Conservation (phyloP, 2,888 invertebrate genomes). For the Callyntrura sp. region DNA sequence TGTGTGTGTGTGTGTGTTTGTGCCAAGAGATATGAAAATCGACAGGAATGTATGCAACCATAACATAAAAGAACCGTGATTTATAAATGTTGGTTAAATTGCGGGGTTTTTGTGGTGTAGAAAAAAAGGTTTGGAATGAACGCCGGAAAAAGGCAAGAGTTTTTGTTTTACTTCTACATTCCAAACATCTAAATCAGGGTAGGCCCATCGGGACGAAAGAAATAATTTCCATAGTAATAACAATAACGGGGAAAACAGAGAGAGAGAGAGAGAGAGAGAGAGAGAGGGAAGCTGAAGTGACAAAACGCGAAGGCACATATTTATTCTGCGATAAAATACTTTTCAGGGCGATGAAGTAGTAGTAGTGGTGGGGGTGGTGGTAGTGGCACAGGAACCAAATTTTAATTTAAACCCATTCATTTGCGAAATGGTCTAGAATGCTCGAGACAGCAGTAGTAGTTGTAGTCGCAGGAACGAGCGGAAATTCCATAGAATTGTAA, state of each 20-base stretch:
- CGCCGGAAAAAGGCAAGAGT: not conserved
- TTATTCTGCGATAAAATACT: not conserved
- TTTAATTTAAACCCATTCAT: too few relatives aligned
- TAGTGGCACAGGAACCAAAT: too few relatives aligned
- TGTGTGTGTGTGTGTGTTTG: too few relatives aligned
- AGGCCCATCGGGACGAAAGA: slow-evolving; percentile 1
- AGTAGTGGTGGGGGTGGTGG: too few relatives aligned
- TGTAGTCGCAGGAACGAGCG: too few relatives aligned
- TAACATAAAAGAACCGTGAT: not conserved
- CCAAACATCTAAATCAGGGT: not conserved
- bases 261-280: not conserved
- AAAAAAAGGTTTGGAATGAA: not conserved
- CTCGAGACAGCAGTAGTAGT: too few relatives aligned
- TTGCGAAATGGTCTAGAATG: too few relatives aligned
- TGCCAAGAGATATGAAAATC: too few relatives aligned
- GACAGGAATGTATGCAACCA: not conserved
- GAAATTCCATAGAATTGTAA: too few relatives aligned
- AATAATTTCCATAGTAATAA: slow-evolving; percentile 4
- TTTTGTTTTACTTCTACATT: not conserved
- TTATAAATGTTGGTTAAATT: not conserved
- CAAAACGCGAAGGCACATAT: not conserved
- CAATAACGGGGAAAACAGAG: not conserved
- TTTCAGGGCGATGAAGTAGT: too few relatives aligned
- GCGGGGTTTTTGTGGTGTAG: not conserved
- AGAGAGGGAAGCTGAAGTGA: not conserved